phyloP scores from a whole-genome alignment of 2,113 vertebrate species.

The Rhodinocichla rosea region DNA sequence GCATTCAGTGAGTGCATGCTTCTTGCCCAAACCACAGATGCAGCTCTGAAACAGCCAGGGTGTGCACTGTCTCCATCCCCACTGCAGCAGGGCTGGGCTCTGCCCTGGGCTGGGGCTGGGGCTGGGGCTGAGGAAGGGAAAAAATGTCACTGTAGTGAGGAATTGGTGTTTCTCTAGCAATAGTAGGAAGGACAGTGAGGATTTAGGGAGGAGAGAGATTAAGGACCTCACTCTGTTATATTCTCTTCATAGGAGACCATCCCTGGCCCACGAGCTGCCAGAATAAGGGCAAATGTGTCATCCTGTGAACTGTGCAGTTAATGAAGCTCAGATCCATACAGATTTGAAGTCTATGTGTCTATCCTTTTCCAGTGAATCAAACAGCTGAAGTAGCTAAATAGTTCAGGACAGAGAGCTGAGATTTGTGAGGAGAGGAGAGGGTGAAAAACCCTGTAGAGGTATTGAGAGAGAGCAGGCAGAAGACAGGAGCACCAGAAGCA shows the following conservation, averaged over 20 bases:
- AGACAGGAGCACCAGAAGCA: background rate
- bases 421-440: background rate
- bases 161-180: background rate
- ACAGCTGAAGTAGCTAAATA: background rate
- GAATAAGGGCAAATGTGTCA: background rate
- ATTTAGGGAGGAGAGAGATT: background rate
- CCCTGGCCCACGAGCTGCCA: background rate
- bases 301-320: background rate
- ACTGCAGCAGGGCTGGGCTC: accelerated
- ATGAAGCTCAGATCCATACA: background rate
- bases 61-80: accelerated
- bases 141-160: background rate
- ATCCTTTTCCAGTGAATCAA: background rate
- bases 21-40: background rate
- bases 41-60: background rate
- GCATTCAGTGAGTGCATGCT: background rate
- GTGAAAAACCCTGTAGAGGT: background rate
- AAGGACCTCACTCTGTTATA: background rate
- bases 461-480: background rate
- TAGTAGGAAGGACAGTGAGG: background rate
- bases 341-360: background rate
- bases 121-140: background rate
- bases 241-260: background rate
- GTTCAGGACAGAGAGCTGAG: background rate
- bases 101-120: background rate